Conservation (phyloP, 2,888 invertebrate species). For the Nezara viridula region DNA sequence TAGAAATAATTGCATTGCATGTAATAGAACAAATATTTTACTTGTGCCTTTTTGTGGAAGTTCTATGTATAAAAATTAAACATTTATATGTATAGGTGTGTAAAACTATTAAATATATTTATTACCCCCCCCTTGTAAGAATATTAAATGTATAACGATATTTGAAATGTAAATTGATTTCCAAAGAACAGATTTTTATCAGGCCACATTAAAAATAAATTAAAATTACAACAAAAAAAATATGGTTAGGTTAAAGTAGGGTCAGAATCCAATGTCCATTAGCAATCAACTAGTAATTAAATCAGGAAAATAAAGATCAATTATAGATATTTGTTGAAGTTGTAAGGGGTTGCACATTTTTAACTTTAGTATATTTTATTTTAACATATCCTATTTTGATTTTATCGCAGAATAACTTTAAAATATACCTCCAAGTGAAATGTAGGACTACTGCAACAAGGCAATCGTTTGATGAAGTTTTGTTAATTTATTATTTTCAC, state of each 20-base stretch:
- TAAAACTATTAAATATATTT: conserved; percentile 2
- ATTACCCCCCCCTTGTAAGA: not conserved
- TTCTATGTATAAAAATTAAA: conserved; percentile 51
- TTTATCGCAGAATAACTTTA: not conserved
- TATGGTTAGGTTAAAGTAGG: not conserved
- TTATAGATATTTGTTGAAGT: not conserved
- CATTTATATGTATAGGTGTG: conserved; percentile 15
- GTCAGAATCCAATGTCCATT: not conserved
- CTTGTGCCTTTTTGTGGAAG: conserved; percentile 60
- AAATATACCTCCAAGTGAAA: not conserved
- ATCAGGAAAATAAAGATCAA: not conserved
- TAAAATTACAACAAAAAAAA: too few species aligned
- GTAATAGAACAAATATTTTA: conserved; percentile 43
- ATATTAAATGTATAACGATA: not conserved
- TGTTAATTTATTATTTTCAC: not conserved
- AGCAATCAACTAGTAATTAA: not conserved
- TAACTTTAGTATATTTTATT: not conserved
- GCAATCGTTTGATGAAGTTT: conserved; percentile 30
- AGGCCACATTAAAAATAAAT: not conserved
- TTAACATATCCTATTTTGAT: not conserved
- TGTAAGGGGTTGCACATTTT: conserved; percentile 35
- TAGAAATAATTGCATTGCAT: conserved; percentile 57
- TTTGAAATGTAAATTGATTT: not conserved
- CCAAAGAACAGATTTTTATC: not conserved
- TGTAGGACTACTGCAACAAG: conserved; percentile 56